Conservation (phyloP, 2,888 invertebrate species). For the Holacanthella duospinosa region DNA sequence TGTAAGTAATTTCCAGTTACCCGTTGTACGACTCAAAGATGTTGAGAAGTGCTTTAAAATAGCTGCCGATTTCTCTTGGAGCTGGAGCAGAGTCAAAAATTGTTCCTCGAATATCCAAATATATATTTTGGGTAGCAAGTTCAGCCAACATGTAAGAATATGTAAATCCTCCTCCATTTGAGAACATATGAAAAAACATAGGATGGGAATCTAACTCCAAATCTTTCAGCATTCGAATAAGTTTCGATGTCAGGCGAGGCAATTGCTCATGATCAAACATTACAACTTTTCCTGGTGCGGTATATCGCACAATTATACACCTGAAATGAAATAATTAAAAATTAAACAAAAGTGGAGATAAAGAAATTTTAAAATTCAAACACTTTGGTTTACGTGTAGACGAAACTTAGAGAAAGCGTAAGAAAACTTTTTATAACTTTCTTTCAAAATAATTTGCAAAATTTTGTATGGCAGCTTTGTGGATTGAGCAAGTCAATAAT, state of each 20-base stretch:
- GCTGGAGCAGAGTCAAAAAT: constrained; percentile 65
- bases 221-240: constrained; percentile 42
- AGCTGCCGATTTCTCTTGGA: constrained; percentile 48
- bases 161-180: constrained; percentile 63
- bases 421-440: too few species aligned
- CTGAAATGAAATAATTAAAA: constrained; percentile 41
- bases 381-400: too few species aligned
- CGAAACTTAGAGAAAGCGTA: too few species aligned
- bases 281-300: constrained; percentile 55
- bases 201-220: constrained; percentile 59
- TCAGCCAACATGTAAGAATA: constrained; percentile 51
- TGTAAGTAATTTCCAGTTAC: too few species aligned
- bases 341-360: neutral
- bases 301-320: constrained; percentile 60
- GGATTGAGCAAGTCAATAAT: too few species aligned
- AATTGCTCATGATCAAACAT: constrained; percentile 41
- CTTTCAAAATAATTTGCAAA: too few species aligned
- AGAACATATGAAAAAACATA: constrained; percentile 62
- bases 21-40: constrained; percentile 45
- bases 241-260: constrained; percentile 17
- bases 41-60: constrained; percentile 53
- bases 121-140: constrained; percentile 13
- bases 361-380: too few species aligned
- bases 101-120: constrained; percentile 50
- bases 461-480: too few species aligned